Base-by-base conservation (phyloP, 2,888 invertebrate genomes). In the Drosophila setosimentum region DNA sequence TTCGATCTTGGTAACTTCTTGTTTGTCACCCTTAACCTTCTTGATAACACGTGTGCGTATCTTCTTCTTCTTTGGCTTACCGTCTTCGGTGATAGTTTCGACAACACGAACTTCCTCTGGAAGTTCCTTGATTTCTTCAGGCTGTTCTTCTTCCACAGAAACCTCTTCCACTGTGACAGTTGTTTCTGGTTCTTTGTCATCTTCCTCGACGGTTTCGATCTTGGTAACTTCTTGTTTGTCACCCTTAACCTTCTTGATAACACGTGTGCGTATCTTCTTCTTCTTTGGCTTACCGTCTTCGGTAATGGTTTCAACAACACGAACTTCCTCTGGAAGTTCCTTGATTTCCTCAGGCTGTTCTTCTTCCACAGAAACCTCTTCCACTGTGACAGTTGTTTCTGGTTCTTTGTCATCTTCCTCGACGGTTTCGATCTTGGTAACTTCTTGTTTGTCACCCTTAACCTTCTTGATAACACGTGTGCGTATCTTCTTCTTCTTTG, bases 1-100 rank as follows among this genome's bases (percentile, higher is more conserved):
- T 73, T 73, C 71, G 13, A 73, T 73, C 58, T 63, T 73, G 40
- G 73, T 73, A n/a, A 73, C 62, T 32, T 73, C 66, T 73, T 73
- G 73, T 8, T 73, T 73, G 50, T 66, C 73, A 13, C 71, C 73
- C 62, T 70, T 70, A 32, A 73, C 62, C 66, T 73, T 73, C 48
- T 73, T 71, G 54, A 71, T 71, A 1, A 71, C 49, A 8, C 71
- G 71, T 13, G 71, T 71, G 21, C 71, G 68, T 2, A 71, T 71
- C 59, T 71, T 71, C 58, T 68, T 71, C 54, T 68, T 71, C 40
- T 63, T 68, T 2, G 68, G 71, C 18, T 62, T 68, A 30, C 71
- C 71, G 21, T 68, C 71, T 55, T 68, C 68, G 2, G 58, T 21
- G 0, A 63, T 32, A 0, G 71, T 27, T 59, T 71, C 71, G 18